Evolutionary conservation across 2,797 vertebrate species (phyloP), one percentile per base, ranked within the genome.

Genomic region (Falco columbarius): DNA sequence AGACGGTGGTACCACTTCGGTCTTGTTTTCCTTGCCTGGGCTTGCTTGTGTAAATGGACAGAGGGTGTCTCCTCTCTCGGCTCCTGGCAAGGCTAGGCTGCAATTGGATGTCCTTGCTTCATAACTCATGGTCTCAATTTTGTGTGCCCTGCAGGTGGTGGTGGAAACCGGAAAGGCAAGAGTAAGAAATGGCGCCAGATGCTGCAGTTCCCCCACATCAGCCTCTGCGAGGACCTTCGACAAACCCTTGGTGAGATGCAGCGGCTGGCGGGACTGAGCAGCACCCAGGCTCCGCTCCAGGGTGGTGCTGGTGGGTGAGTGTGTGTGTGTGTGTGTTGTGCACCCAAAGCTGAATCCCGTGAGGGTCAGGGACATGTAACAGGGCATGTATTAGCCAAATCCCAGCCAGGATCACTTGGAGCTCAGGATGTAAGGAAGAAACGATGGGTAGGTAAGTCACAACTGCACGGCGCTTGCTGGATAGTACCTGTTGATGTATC

Each of bases 141-240:
- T 90, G 44, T 87, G 59, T 96, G 89, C 80, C 96, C 97, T 93
- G 26, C 98, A 99, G 99, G 99, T 96, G 99, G 99, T 12, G 99
- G 98, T 0, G 99, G 99, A 71, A 99, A 99, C 98, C 97, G 99
- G 93, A 99, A 99, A 98, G 99, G 99, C 97, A 99, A 99, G 96
- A 99, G 99, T 97, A 99, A 99, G 98, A 99, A 99, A 98, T 99
- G 99, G 99, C 99, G 99, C 91, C 99, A 99, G 98, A 99, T 99
- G 99, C 98, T 99, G 47, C 99, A 99, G 98, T 99, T 99, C 56
- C 99, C 99, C 32, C 99, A 99, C 92, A 98, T 99, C 84, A 99
- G 99, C 97, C 97, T 99, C 95, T 99, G 99, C 9, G 99, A 99
- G 92, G 99, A 99, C 91, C 98, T 99, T 34, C 99, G 99, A 52